Conservation (phyloP, 1,140 invertebrate species). For the Cotesia vestalis region DNA sequence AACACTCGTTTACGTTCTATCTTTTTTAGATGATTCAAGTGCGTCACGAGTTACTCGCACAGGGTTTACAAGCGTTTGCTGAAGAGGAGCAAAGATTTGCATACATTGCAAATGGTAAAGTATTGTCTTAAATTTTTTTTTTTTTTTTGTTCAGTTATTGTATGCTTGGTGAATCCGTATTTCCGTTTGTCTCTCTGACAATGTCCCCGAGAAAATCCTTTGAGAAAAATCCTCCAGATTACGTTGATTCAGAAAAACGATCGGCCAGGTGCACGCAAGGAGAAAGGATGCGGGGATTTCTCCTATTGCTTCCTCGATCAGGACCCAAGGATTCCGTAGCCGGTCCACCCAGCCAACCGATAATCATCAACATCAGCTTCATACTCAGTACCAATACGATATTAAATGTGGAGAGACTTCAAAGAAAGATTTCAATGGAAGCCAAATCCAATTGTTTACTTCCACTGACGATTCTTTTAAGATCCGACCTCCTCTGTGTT, state of each 20-base stretch:
- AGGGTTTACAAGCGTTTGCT: constrained; percentile 53
- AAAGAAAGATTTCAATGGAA: too few species aligned
- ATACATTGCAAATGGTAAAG: constrained; percentile 45
- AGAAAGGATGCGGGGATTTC: background rate
- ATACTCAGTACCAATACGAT: too few species aligned
- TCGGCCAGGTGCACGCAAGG: constrained; percentile 21
- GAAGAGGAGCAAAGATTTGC: constrained; percentile 50
- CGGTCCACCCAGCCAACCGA: background rate
- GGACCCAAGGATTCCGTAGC: background rate
- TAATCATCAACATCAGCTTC: background rate
- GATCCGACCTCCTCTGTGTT: too few species aligned
- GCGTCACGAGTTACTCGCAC: constrained; percentile 35
- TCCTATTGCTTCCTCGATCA: background rate
- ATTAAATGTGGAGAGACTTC: too few species aligned
- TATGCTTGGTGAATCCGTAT: background rate
- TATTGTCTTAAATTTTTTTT: constrained; percentile 11
- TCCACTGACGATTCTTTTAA: too few species aligned
- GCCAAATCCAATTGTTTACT: too few species aligned
- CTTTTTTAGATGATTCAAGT: constrained; percentile 15
- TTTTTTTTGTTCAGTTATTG: constrained; percentile 5
- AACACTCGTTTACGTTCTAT: background rate
- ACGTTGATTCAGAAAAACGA: constrained; percentile 27
- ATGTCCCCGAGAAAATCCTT: background rate
- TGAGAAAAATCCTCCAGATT: constrained; percentile 26
- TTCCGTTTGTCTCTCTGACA: background rate